These are phyloP conservation scores for Agrotis ipsilon DNA, from an alignment of 2,888 invertebrate genomes.

Conservation along the genomic window DNA sequence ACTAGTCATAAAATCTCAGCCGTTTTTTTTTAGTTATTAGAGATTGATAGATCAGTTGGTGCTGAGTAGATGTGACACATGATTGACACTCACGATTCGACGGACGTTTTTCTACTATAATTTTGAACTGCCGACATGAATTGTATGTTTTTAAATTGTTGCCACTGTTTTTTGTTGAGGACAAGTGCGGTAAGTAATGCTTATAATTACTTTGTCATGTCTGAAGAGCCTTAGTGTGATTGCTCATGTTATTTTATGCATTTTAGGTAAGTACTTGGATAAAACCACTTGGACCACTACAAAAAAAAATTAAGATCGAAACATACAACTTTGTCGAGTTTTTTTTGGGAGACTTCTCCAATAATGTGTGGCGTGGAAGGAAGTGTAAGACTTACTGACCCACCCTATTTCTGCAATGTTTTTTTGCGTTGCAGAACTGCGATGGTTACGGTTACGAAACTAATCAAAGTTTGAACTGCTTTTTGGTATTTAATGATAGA, in stretches of 20 bases:
- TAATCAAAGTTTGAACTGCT: too few relatives aligned
- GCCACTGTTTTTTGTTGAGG: conserved; percentile 57
- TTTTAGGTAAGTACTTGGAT: neutral
- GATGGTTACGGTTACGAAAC: too few relatives aligned
- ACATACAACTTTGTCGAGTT: too few relatives aligned
- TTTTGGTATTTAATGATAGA: too few relatives aligned
- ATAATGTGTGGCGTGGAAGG: too few relatives aligned
- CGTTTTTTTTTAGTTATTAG: conserved; percentile 73
- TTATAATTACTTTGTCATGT: conserved; percentile 24
- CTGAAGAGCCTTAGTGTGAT: neutral
- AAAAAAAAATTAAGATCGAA: too few relatives aligned
- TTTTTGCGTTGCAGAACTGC: too few relatives aligned
- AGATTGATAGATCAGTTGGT: conserved; percentile 60
- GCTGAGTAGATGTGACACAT: conserved; percentile 62
- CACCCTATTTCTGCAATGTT: too few relatives aligned
- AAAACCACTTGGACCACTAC: too few relatives aligned
- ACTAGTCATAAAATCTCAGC: conserved; percentile 72
- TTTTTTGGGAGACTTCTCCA: too few relatives aligned
- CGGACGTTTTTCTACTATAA: conserved; percentile 20
- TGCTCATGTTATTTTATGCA: neutral
- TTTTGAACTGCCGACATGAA: conserved; percentile 34
- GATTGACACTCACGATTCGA: conserved; percentile 59
- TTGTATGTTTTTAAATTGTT: conserved; percentile 39
- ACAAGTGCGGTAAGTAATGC: conserved; percentile 3
- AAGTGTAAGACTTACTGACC: too few relatives aligned